Conservation (phyloP, 2,113 vertebrate species). For the Calonectris borealis region DNA sequence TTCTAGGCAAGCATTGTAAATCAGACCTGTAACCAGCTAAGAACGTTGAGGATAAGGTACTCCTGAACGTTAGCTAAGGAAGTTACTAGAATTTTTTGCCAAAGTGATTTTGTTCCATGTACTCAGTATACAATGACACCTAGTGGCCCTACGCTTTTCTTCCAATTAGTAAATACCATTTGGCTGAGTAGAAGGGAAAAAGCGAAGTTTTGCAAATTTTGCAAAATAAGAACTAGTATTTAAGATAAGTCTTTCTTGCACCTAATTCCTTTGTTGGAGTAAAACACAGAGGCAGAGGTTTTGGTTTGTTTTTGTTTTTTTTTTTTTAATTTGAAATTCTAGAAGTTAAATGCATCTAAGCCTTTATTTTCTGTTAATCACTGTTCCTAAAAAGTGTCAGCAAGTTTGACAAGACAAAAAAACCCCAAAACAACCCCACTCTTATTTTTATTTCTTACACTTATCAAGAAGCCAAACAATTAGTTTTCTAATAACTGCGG, state of each 20-base stretch:
- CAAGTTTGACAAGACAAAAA: not conserved
- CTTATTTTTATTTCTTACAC: not conserved
- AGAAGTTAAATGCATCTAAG: not conserved
- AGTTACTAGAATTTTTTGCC: not conserved
- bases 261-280: not conserved
- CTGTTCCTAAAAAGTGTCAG: not conserved
- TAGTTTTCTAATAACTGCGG: not conserved
- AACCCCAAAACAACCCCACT: not conserved
- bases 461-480: not conserved
- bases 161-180: not conserved
- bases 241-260: not conserved
- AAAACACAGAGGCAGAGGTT: not conserved
- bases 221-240: not conserved
- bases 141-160: not conserved
- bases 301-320: not conserved
- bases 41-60: not conserved
- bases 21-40: not conserved
- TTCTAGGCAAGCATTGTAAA: not conserved
- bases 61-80: not conserved
- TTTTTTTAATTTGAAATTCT: not conserved
- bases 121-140: not conserved
- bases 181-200: not conserved
- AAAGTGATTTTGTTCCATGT: not conserved
- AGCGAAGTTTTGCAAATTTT: not conserved
- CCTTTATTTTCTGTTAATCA: not conserved